phyloP scores from a whole-genome alignment of 2,113 vertebrate genomes.

The Spilogale gracilis region DNA sequence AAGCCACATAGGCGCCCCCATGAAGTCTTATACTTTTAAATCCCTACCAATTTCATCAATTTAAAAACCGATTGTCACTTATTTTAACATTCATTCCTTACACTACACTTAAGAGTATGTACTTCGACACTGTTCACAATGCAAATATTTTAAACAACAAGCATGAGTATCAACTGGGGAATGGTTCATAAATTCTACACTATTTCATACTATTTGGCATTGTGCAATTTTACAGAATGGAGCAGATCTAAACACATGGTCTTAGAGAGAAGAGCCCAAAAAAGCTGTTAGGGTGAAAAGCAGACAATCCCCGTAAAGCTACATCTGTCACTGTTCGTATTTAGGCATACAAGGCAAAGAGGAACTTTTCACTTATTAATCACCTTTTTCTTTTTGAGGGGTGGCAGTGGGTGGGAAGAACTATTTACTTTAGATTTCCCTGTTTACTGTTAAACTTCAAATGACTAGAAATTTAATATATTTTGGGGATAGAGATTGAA shows the following conservation, averaged over 20 bases:
- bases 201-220: not conserved
- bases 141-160: not conserved
- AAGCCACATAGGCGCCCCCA: not conserved
- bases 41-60: not conserved
- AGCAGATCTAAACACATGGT: not conserved
- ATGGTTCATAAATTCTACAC: not conserved
- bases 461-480: not conserved
- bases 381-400: not conserved
- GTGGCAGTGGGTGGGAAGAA: not conserved
- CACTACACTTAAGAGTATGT: not conserved
- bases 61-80: not conserved
- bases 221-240: not conserved
- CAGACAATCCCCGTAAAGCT: not conserved
- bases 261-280: not conserved
- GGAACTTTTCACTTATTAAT: not conserved
- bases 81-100: not conserved
- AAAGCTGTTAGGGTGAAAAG: not conserved
- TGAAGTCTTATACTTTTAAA: not conserved
- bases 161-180: not conserved
- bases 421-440: not conserved
- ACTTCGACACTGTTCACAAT: not conserved
- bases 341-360: not conserved
- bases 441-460: slow-evolving; percentile 20
- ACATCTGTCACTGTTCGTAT: not conserved
- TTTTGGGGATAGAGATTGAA: not conserved